Percentiles rank a stretch among this genome's conserved stretches.
These are phyloP conservation scores for Prochilodus magdalenae DNA, from an alignment of 2,113 vertebrate species.

Conservation along the genomic window DNA sequence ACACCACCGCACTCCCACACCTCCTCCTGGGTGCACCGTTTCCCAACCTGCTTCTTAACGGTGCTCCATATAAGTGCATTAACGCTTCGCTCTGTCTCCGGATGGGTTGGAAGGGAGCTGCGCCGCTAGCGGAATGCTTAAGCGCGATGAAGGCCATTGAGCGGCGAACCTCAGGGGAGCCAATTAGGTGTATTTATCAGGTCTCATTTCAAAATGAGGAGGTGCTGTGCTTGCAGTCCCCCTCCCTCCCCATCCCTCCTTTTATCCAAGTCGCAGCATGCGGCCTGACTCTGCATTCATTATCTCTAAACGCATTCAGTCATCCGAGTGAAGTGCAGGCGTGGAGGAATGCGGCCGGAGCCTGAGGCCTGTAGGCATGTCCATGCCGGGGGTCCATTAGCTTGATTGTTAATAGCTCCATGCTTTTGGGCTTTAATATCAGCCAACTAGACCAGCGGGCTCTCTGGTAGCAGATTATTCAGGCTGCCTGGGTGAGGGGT, in stretches of 20 bases:
- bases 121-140: background rate
- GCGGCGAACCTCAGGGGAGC: background rate
- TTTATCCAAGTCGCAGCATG: background rate
- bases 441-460: too few relatives aligned
- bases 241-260: conserved; percentile 10
- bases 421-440: background rate
- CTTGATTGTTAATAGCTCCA: background rate
- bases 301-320: background rate
- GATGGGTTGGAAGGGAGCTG: background rate
- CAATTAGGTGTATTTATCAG: conserved; percentile 20
- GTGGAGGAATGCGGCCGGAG: background rate
- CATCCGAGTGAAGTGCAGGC: background rate
- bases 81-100: background rate
- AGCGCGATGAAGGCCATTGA: background rate
- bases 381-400: background rate
- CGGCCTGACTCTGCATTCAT: background rate
- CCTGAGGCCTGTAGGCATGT: background rate
- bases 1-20: too few relatives aligned
- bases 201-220: conserved; percentile 11
- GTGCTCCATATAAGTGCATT: background rate
- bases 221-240: conserved; percentile 23
- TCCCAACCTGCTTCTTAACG: too few relatives aligned
- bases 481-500: too few relatives aligned
- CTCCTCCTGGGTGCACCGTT: too few relatives aligned
- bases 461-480: background rate